Percentiles rank a stretch among this genome's conserved stretches.
phyloP scores from a whole-genome alignment of 2,888 invertebrate genomes.

The Cerastis rubricosa region DNA sequence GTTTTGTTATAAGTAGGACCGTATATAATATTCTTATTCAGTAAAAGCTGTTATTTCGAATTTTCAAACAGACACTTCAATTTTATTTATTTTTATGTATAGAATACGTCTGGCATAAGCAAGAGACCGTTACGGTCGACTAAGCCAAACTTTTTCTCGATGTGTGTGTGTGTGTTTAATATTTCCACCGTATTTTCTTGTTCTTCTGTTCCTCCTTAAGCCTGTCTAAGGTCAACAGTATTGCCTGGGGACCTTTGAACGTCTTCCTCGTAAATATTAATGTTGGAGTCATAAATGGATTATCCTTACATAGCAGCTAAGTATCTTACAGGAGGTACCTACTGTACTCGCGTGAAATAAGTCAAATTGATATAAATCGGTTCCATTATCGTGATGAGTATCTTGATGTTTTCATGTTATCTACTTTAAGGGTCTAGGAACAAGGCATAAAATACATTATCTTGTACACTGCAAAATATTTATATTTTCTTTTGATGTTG shows the following conservation, averaged over 20 bases:
- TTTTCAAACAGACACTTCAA: too few relatives aligned
- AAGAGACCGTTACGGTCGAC: neutral
- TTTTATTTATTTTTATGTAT: too few relatives aligned
- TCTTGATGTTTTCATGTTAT: neutral
- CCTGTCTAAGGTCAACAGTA: conserved; percentile 4
- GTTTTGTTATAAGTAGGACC: too few relatives aligned
- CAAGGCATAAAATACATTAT: neutral
- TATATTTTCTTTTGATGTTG: too few relatives aligned
- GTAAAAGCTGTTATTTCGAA: too few relatives aligned
- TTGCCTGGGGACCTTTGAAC: conserved; percentile 12
- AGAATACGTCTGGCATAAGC: neutral
- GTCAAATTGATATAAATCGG: conserved; percentile 43
- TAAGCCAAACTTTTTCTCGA: neutral
- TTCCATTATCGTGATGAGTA: conserved; percentile 37
- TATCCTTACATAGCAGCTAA: neutral
- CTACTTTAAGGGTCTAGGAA: neutral
- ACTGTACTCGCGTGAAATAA: conserved; percentile 10
- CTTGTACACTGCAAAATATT: neutral
- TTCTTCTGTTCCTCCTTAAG: neutral
- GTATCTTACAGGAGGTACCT: neutral
- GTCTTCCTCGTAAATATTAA: conserved; percentile 35
- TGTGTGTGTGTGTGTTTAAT: neutral
- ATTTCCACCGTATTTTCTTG: neutral
- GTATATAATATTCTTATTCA: too few relatives aligned
- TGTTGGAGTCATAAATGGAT: conserved; percentile 28